Evolutionary conservation across 1,140 invertebrate genomes (phyloP).

Genomic region (Leptonema lineaticorne): DNA sequence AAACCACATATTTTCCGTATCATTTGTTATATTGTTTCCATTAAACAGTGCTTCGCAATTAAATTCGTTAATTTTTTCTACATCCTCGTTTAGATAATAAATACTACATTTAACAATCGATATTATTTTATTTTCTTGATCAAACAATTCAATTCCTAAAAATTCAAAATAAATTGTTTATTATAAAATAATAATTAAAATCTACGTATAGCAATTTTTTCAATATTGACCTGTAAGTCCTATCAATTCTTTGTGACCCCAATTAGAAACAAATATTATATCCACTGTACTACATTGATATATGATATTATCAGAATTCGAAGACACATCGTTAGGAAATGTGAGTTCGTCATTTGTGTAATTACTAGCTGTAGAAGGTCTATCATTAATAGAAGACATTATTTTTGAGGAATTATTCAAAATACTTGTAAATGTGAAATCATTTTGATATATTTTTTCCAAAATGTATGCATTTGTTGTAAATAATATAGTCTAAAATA

Average conservation of each 20-base stretch:
- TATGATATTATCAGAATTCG: slow-evolving; percentile 46
- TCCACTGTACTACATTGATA: slow-evolving; percentile 55
- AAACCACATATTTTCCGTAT: slow-evolving; percentile 65
- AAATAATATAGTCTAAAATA: slow-evolving; percentile 76
- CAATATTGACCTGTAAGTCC: slow-evolving; percentile 60
- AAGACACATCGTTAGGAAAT: slow-evolving; percentile 38
- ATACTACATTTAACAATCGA: slow-evolving; percentile 18
- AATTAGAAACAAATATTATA: slow-evolving; percentile 60
- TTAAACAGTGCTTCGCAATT: slow-evolving; percentile 57
- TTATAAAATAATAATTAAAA: background rate
- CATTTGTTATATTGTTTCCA: slow-evolving; percentile 61
- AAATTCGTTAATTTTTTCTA: no score
- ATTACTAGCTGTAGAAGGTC: slow-evolving; percentile 60
- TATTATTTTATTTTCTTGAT: slow-evolving; percentile 28
- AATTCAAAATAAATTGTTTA: background rate
- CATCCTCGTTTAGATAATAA: slow-evolving; percentile 18
- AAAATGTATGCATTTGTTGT: slow-evolving; percentile 74
- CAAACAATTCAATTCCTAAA: slow-evolving; percentile 40
- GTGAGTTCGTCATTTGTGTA: slow-evolving; percentile 44
- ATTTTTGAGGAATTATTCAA: slow-evolving; percentile 48
- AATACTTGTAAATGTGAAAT: slow-evolving; percentile 64
- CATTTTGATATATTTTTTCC: slow-evolving; percentile 71
- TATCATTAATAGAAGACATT: slow-evolving; percentile 46
- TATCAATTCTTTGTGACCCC: slow-evolving; percentile 58
- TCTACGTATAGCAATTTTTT: background rate